These are phyloP conservation scores for Erebia epiphron DNA, from an alignment of 2,888 invertebrate species.

Conservation along the genomic window DNA sequence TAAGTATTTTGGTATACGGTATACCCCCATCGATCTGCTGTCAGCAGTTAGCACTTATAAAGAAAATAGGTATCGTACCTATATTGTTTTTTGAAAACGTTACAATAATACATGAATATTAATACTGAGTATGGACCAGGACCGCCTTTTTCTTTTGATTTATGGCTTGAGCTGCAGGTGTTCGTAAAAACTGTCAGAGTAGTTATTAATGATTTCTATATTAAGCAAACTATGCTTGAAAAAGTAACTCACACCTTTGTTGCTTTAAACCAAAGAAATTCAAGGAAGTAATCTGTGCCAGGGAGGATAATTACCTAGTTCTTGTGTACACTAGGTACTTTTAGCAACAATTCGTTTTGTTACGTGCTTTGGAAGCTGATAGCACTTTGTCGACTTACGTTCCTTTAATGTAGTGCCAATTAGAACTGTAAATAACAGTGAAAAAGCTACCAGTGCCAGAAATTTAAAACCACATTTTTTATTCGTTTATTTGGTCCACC, in stretches of 20 bases:
- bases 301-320: slow-evolving; percentile 2
- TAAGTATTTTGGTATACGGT: no score
- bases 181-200: not conserved
- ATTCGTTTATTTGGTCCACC: no score
- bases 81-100: no score
- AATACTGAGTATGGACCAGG: not conserved
- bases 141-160: not conserved
- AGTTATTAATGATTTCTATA: not conserved
- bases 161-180: not conserved
- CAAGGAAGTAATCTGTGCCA: not conserved
- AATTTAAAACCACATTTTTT: not conserved
- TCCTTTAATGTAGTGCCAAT: not conserved
- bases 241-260: not conserved
- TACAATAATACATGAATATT: no score
- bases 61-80: no score
- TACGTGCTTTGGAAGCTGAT: slow-evolving; percentile 1
- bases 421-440: not conserved
- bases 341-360: not conserved
- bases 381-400: not conserved
- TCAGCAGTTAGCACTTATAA: no score
- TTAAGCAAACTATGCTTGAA: not conserved
- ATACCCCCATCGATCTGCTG: no score
- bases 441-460: not conserved
- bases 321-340: not conserved
- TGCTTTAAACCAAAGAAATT: not conserved